These are phyloP conservation scores for Heliothis subflexa DNA, from an alignment of 1,140 invertebrate species.

Conservation along the genomic window DNA sequence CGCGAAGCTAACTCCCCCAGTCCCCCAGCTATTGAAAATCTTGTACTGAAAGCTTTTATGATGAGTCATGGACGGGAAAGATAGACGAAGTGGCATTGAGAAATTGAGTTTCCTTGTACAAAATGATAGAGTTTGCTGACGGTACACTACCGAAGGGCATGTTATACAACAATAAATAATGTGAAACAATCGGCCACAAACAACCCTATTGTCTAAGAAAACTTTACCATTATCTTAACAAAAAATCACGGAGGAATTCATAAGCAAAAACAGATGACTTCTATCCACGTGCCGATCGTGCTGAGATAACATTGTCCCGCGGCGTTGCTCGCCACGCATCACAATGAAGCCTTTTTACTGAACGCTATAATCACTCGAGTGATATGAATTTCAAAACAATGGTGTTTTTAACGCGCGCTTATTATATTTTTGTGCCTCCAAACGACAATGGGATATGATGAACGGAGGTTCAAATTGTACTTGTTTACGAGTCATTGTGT, in stretches of 20 bases:
- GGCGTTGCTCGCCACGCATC: conserved; percentile 52
- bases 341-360: conserved; percentile 44
- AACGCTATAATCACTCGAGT: conserved; percentile 23
- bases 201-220: conserved; percentile 23
- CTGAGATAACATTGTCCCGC: conserved; percentile 67
- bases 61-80: no score
- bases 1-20: no score
- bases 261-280: conserved; percentile 60
- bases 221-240: conserved; percentile 1
- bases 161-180: conserved; percentile 17
- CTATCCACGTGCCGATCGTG: conserved; percentile 70
- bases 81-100: no score
- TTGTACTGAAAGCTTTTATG: no score
- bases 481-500: conserved; percentile 1
- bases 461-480: not conserved
- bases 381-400: conserved; percentile 23
- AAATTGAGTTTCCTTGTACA: not conserved
- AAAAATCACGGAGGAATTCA: conserved; percentile 43
- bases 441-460: conserved; percentile 16
- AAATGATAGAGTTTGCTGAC: not conserved
- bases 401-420: not conserved
- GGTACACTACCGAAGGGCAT: no score
- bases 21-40: no score
- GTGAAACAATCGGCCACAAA: conserved; percentile 9
- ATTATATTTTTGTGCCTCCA: conserved; percentile 12